phyloP scores from a whole-genome alignment of 2,888 invertebrate genomes.

The Drosophila infuscata region DNA sequence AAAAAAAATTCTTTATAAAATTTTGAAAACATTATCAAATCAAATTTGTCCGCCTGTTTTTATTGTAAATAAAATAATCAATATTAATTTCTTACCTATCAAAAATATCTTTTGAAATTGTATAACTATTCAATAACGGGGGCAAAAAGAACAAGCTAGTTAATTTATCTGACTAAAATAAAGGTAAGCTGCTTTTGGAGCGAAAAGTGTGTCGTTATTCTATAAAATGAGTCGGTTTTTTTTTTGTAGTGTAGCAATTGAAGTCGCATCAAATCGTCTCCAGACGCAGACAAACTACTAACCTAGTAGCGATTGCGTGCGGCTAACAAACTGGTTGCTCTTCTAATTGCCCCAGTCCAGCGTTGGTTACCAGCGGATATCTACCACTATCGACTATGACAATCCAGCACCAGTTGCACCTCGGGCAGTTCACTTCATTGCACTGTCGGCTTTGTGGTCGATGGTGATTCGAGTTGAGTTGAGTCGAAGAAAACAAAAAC shows the following conservation, averaged over 20 bases:
- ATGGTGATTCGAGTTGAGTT: conserved; percentile 34
- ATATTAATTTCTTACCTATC: not conserved
- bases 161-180: not conserved
- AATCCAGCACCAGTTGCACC: conserved; percentile 37
- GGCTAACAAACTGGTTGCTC: conserved; percentile 72
- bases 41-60: not conserved
- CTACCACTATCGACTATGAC: conserved; percentile 49
- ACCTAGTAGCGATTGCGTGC: conserved; percentile 72
- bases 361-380: conserved; percentile 19
- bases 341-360: conserved; percentile 70
- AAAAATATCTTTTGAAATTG: not conserved
- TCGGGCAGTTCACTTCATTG: conserved; percentile 54
- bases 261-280: conserved; percentile 41
- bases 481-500: conserved; percentile 16
- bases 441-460: conserved; percentile 59
- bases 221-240: not conserved
- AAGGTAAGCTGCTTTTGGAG: not conserved
- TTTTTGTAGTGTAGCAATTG: conserved; percentile 2
- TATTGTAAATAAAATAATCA: not conserved
- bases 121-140: not conserved
- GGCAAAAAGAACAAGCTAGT: not conserved
- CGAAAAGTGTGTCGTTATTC: not conserved
- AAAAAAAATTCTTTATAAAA: not conserved
- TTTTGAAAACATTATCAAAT: fast-evolving
- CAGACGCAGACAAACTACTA: conserved; percentile 65